Evolutionary conservation across 1,140 invertebrate genomes (phyloP), one percentile per base, ranked within the genome.

Genomic region (Drosophila seguyi): DNA sequence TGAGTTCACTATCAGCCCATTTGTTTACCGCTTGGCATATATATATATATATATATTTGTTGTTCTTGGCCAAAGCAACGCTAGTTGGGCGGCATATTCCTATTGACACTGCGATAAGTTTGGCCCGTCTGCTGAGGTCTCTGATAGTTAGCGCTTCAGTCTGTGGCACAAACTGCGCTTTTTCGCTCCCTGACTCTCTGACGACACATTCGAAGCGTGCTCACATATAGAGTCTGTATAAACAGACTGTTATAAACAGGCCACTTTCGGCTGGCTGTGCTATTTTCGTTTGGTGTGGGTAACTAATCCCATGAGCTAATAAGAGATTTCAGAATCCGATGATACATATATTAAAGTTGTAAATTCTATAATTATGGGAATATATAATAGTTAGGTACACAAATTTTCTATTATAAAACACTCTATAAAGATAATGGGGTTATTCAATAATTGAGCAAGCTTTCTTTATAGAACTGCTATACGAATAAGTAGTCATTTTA

Each of bases 51-150:
- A 34, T 25, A 45, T 66, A 45, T 77, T 85, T 79, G 56, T 63
- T 74, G 52, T 50, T 59, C 53, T 48, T 57, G 57, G 59, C 34
- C 47, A 48, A 53, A 53, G 52, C 52, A 53, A 53, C 34, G 41
- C 45, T 60, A 38, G 34, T 36, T 55, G 27, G 71, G 14, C 59
- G 20, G 59, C 56, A 3, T 65, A 18, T 52, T 44, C 14, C 18
- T 87, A 75, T 87, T 87, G 84, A 84, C 85, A 55, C 78, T 75
- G 38, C 75, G 84, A 88, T 88, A 84, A 81, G 66, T 80, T 76
- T 65, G 25, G 38, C 29, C 50, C 45, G 61, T 57, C 59, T 42
- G 41, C 48, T 36, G 34, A 31, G 38, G 55, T 65, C 27, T 53
- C 20, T 8, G 34, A 38, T 22, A 60, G 61, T 60, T 76, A 76